Percentiles rank a stretch among this genome's conserved stretches.
Conservation (phyloP, 2,888 invertebrate species). For the Eilema griseolum region DNA sequence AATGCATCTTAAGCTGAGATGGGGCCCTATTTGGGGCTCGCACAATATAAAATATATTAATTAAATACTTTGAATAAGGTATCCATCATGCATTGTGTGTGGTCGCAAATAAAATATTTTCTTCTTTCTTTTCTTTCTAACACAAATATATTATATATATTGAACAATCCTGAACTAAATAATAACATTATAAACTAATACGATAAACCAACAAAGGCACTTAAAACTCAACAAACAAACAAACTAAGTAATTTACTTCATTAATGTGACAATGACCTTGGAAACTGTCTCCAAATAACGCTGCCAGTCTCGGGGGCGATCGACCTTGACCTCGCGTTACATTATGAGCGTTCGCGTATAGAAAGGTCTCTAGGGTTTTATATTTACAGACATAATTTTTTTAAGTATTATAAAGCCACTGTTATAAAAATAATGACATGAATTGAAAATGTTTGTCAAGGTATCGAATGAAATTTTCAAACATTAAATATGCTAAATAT, state of each 20-base stretch:
- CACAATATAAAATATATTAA: no score
- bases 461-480: no score
- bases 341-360: conserved; percentile 25
- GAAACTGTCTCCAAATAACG: conserved; percentile 56
- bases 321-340: conserved; percentile 24
- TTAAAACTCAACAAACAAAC: conserved; percentile 16
- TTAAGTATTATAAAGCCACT: not conserved
- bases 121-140: no score
- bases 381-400: conserved; percentile 9
- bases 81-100: no score
- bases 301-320: conserved; percentile 21
- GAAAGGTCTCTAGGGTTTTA: conserved; percentile 16
- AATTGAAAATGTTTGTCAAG: not conserved
- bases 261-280: conserved; percentile 49
- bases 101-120: no score
- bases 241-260: conserved; percentile 24
- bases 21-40: no score
- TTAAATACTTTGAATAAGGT: no score
- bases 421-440: not conserved
- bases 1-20: no score
- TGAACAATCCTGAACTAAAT: not conserved
- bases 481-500: no score
- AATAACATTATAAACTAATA: conserved; percentile 7
- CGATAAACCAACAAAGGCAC: conserved; percentile 12
- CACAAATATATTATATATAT: no score